Base-by-base conservation (phyloP, 2,113 vertebrate genomes). In the Corydoras maculifer region DNA sequence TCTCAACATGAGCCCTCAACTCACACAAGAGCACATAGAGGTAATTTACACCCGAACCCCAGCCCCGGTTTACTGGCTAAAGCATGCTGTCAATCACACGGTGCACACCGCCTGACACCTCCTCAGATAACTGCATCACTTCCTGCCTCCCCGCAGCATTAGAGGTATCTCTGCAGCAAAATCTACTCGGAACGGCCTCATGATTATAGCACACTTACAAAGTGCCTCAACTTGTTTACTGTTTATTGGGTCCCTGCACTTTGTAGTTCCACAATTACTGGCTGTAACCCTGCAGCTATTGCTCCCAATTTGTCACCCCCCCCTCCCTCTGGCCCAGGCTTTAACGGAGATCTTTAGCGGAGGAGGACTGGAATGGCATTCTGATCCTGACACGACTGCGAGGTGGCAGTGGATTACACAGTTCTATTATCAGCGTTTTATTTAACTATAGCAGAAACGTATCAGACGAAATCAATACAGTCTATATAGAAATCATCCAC, bases 1-100 rank as follows among this genome's bases (percentile, higher is more conserved):
- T 70, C 67, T 69, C 65, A 73, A 48, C 70, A 48, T 32, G 70
- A 50, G 57, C 53, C 70, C 11, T 54, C 65, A 59, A 55, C 55
- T 51, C 62, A 70, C 51, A 67, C 54, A 64, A 29, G 73, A 3
- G 9, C 49, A 65, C 35, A 57, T 62, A 71, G 59, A 68, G 5
- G 60, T 51, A 71, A 63, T 57, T 63, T 58, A 58, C 54, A 58
- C 70, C 43, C 25, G n/a, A 67, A 18, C 35, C 54, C 30, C 13
- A 18, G 68, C 59, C 57, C 49, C 43, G 25, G 50, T 71, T 48
- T 71, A n/a, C 35, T 11, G 62, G 3, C 14, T 57, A 58, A 72
- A 57, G 9, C 54, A 18, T 30, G 14, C 53, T 58, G 55, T 65
- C 53, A 51, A 6, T 72, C 54, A 65, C 5, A 4, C 15, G 10